Evolutionary conservation across 2,113 vertebrate species (phyloP).

Genomic region (Siphamia tubifer): DNA sequence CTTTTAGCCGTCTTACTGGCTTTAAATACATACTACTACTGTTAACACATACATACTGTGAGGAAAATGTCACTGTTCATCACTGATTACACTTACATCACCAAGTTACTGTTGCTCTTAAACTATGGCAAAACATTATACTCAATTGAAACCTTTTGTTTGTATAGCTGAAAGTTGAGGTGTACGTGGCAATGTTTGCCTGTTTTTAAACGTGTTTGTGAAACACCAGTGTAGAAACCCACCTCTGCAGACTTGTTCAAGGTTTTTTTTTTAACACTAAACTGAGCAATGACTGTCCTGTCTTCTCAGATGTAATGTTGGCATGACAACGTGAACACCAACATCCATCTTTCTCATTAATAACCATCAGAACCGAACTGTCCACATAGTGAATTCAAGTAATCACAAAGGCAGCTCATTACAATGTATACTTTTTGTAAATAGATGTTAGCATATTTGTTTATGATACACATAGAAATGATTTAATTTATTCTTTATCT

Average conservation of each 20-base stretch:
- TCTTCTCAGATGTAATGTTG: slow-evolving; percentile 22
- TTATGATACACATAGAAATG: slow-evolving; percentile 67
- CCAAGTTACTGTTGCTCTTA: slow-evolving; percentile 2
- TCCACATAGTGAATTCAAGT: slow-evolving; percentile 43
- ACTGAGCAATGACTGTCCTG: slow-evolving; percentile 18
- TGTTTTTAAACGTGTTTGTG: slow-evolving; percentile 41
- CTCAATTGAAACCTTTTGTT: too few species aligned
- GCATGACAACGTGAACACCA: slow-evolving; percentile 6
- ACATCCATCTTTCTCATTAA: slow-evolving; percentile 28
- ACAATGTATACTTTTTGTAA: slow-evolving; percentile 75
- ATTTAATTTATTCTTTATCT: slow-evolving; percentile 79
- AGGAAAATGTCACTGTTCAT: slow-evolving; percentile 13
- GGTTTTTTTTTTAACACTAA: slow-evolving; percentile 29
- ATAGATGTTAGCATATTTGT: slow-evolving; percentile 77
- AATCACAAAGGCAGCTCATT: slow-evolving; percentile 79
- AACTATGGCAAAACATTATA: too few species aligned
- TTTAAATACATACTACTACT: slow-evolving; percentile 18
- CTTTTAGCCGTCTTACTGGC: slow-evolving; percentile 2
- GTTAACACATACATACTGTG: slow-evolving; percentile 9
- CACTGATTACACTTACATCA: slow-evolving; percentile 8
- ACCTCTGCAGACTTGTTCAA: slow-evolving; percentile 14
- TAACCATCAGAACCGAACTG: slow-evolving; percentile 30
- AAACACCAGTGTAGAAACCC: slow-evolving; percentile 23
- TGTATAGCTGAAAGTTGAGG: too few species aligned
- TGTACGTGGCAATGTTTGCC: too few species aligned